A percentile compares a stretch with the other conserved stretches of the same genome.
Conservation (phyloP, 2,797 vertebrate species). For the Anniella stebbinsi region DNA sequence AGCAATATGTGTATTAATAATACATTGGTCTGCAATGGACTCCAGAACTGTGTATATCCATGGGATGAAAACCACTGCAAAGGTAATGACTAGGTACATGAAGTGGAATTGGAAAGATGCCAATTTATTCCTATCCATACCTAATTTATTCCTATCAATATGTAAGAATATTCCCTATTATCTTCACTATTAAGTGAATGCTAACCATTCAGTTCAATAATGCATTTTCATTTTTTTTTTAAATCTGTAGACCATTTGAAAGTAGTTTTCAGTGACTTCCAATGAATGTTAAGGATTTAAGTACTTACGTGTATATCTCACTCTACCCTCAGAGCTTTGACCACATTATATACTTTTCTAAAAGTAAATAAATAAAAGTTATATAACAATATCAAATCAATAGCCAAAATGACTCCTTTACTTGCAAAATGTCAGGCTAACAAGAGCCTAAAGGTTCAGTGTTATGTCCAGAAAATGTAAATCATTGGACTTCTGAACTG, state of each 20-base stretch:
- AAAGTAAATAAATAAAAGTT: background rate
- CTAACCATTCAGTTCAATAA: background rate
- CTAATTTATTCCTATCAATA: background rate
- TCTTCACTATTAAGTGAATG: background rate
- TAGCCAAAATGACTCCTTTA: background rate
- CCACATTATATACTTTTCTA: background rate
- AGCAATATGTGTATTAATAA: slow-evolving; percentile 99
- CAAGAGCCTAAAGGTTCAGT: background rate
- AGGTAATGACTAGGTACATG: slow-evolving; percentile 82
- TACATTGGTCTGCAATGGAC: slow-evolving; percentile 96
- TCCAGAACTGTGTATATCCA: slow-evolving; percentile 98
- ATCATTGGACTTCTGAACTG: background rate
- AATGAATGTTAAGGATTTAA: background rate
- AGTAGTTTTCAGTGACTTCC: background rate
- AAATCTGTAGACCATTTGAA: background rate
- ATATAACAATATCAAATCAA: background rate
- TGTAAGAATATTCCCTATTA: background rate
- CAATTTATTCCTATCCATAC: background rate
- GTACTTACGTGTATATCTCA: background rate
- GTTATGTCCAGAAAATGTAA: background rate
- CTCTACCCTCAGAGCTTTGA: background rate
- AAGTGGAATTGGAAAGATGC: background rate
- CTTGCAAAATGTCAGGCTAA: background rate
- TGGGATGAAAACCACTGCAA: slow-evolving; percentile 99
- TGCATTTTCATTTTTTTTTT: background rate